Evolutionary conservation across 2,113 vertebrate genomes (phyloP), one percentile per base, ranked within the genome.

Genomic region (Heptranchias perlo): DNA sequence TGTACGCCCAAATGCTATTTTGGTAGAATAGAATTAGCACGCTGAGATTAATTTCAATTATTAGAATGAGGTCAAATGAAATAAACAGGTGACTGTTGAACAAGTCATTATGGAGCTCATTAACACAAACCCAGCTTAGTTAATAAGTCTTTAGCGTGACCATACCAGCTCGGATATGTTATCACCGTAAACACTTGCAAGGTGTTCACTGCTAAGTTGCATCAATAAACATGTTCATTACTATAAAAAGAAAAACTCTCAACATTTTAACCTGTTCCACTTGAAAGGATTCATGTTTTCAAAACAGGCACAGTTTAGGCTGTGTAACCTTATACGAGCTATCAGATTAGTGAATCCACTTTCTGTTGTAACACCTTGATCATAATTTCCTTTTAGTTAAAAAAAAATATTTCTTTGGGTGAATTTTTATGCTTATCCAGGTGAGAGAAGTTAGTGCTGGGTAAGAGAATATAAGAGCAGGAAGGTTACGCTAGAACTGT

Each of bases 381-480:
- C n/a, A 16, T 18, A 93, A 93, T 39, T 93, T 93, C 89, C 16
- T 93, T 39, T 93, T 39, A 62, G 54, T 62, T 18, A 39, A 58
- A 52, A 87, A 49, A 23, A 28, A 8, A 52, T 4, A 13, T 92
- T 61, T 61, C 89, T 62, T 91, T 93, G 89, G 35, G 35, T 18
- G 89, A 93, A 21, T 62, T 35, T 39, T 93, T 62, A 35, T 62
- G 31, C 18, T 62, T 7, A 93, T 18, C 89, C 58, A 23, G 58
- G 54, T 93, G 89, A 93, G 54, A 8, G 35, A 62, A 62, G 35
- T 93, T 93, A 31, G 52, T 16, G 14, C 3, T n/a, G 54, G 52
- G 31, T 7, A 89, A 89, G 21, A 28, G 54, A 58, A 31, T 28
- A 16, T 58, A 52, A 96, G n/a, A n/a, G 97, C 96, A 96, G 96